Evolutionary conservation across 2,113 vertebrate species (phyloP).

Genomic region (Odocoileus hemionus): DNA sequence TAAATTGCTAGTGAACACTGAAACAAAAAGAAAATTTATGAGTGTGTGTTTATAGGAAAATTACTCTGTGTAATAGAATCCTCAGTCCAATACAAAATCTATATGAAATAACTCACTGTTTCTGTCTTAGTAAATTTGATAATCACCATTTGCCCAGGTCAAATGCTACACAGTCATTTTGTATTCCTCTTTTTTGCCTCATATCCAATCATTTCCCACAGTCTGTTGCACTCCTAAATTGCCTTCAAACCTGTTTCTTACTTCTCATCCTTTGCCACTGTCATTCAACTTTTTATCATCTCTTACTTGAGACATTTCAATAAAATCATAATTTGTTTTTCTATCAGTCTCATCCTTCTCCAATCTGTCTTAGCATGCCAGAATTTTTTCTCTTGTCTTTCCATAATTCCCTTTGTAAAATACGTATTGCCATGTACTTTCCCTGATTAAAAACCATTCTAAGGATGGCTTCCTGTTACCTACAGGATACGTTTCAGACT

Average conservation of each 20-base stretch:
- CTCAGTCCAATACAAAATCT: background rate
- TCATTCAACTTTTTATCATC: background rate
- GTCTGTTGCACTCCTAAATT: background rate
- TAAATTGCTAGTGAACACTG: background rate
- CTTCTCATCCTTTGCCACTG: background rate
- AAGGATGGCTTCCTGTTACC: background rate
- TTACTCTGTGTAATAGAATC: background rate
- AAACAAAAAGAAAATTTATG: background rate
- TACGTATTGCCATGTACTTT: background rate
- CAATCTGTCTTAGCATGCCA: background rate
- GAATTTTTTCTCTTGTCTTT: background rate
- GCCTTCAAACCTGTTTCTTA: background rate
- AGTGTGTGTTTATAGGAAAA: background rate
- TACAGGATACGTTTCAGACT: background rate
- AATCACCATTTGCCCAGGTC: background rate
- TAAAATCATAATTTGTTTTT: background rate
- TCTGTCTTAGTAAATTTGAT: background rate
- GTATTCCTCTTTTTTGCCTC: background rate
- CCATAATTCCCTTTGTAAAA: background rate
- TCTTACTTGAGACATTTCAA: background rate
- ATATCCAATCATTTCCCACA: background rate
- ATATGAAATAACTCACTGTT: background rate
- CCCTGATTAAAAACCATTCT: background rate
- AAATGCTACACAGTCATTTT: background rate
- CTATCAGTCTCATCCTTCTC: background rate